Base-by-base conservation (phyloP, 1,140 invertebrate genomes). In the Euglossa dilemma region DNA sequence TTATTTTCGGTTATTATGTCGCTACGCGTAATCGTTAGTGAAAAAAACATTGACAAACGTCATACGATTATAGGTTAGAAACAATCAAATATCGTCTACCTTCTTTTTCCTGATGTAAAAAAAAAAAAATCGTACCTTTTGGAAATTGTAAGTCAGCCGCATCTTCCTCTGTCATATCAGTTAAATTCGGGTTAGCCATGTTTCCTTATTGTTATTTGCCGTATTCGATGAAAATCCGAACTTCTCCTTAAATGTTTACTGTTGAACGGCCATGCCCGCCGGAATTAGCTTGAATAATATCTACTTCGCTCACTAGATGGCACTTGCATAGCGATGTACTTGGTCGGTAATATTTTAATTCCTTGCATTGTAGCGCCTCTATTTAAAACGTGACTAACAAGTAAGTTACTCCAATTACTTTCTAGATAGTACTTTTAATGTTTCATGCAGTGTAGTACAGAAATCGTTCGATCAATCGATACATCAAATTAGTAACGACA, bases 101-200 rank as follows among this genome's bases (percentile, higher is more conserved):
- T 67, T 43, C 0, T 69, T 59, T 3, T 0, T 6, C 5, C n/a
- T 54, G 4, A 12, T 11, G 23, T 6, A 2, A 69, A 28, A 2
- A 75, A 76, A 45, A 71, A 66, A 25, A 64, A 2, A 66, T 85
- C 67, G 85, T 94, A 97, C 97, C 97, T 97, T 98, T 98, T 0
- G 97, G 97, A 95, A 98, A 98, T 86, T 97, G 97, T 80, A 98
- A 94, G 94, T 97, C 97, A 2, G 97, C 97, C 6, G 97, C 97
- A 93, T 98, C 97, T 94, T 98, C 97, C 92, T 98, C 97, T 14
- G 97, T 96, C 88, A 97, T 95, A 91, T 97, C 96, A 66, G 93
- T 93, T 56, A 93, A 90, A 88, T 89, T 92, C 70, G 89, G 83
- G 85, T 93, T 92, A 6, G 92, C 90, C 93, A 93, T 93, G 54